Evolutionary conservation across 2,888 invertebrate species (phyloP), one percentile per base, ranked within the genome.

Genomic region (Lasioglossum calceatum): DNA sequence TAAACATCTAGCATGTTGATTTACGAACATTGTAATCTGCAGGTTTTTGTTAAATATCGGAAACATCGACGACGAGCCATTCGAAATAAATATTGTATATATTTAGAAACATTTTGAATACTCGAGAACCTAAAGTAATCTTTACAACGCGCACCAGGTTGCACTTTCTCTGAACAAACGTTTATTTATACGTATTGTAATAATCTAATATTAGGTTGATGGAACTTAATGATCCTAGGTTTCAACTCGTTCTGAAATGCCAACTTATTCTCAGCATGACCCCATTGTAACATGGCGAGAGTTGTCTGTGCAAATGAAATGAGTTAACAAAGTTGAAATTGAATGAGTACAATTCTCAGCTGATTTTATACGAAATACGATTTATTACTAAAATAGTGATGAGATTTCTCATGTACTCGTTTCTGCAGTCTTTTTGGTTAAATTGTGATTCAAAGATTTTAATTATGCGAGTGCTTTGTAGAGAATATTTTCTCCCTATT

Each of bases 241-340:
- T 84, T 84, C 67, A 79, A 77, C 77, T 77, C 73, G 80, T 77
- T 75, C 76, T 61, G 85, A 88, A 86, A 87, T 81, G 80, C 81
- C 81, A 85, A 85, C 79, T 84, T 88, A 88, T 88, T 87, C 87
- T 87, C 77, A 81, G 88, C 84, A 47, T 79, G 87, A 87, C 85
- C 85, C 58, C 76, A 64, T 87, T 87, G 50, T 67, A 39, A 44
- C 47, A 58, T 36, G 36, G 47, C 50, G 54, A 23, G n/a, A 50
- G n/a, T 78, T 58, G 50, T 23, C 81, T 64, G 54, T 78, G 81
- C 76, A 74, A 70, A 70, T 47, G 42, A 61, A 50, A 23, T 32
- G n/a, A 14, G 8, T 61, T 27, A 32, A 36, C 58, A 50, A 78
- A 67, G n/a, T 44, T 19, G 2, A 19, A 8, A 44, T 36, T 32